These are phyloP conservation scores for Salminus brasiliensis DNA, from an alignment of 2,113 vertebrate genomes.

Conservation along the genomic window DNA sequence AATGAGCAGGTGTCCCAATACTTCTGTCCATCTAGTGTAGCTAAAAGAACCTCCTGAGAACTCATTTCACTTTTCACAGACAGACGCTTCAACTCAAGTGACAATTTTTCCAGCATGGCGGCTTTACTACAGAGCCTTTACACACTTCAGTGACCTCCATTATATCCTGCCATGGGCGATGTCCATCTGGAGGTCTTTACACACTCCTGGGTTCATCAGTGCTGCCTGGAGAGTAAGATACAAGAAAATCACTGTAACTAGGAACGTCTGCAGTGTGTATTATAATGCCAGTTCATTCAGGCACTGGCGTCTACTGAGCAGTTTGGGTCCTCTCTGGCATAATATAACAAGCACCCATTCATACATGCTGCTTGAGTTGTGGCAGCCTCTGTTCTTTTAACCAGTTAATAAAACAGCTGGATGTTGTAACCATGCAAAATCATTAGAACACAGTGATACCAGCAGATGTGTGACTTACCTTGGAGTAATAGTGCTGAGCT, in stretches of 20 bases:
- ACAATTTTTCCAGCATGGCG: not conserved
- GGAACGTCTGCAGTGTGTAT: not conserved
- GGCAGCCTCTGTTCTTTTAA: no score
- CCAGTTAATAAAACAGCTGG: no score
- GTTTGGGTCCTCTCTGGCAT: no score
- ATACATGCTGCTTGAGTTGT: not conserved
- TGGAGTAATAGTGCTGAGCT: constrained; percentile 72
- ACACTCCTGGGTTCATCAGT: constrained; percentile 37
- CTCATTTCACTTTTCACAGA: not conserved
- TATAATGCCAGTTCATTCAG: not conserved
- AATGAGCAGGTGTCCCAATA: no score
- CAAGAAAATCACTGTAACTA: not conserved
- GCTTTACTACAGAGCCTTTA: not conserved
- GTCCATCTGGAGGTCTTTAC: constrained; percentile 42
- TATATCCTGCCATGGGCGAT: constrained; percentile 28
- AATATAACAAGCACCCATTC: not conserved
- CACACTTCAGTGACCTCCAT: not conserved
- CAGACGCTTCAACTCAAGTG: not conserved
- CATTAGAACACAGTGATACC: not conserved
- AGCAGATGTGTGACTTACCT: constrained; percentile 62
- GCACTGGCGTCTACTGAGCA: no score
- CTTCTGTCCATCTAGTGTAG: no score
- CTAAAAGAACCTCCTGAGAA: not conserved
- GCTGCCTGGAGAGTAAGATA: constrained; percentile 36
- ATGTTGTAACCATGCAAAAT: no score